phyloP scores from a whole-genome alignment of 2,113 vertebrate genomes.

The Chloroceryle aenea region DNA sequence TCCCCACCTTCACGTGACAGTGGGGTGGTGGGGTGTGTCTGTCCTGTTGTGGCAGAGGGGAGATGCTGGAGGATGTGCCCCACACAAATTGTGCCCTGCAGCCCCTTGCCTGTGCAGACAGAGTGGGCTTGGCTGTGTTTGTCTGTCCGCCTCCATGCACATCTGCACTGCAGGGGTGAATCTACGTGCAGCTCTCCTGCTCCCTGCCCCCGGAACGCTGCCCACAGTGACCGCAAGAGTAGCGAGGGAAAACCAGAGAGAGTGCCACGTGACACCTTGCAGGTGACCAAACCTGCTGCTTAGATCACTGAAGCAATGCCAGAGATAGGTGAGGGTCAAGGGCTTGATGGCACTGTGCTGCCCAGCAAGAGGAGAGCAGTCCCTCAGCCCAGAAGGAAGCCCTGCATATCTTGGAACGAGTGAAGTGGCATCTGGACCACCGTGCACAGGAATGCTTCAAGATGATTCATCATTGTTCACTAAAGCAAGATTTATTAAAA shows the following conservation, averaged over 20 bases:
- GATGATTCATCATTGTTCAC: neutral
- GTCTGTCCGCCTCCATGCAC: neutral
- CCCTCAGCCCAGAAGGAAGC: neutral
- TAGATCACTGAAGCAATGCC: neutral
- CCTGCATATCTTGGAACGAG: neutral
- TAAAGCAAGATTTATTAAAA: neutral
- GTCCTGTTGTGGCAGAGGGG: neutral
- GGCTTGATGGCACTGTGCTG: neutral
- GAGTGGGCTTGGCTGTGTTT: too few relatives aligned
- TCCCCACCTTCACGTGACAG: neutral
- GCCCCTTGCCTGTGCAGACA: too few relatives aligned
- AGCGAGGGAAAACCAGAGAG: neutral
- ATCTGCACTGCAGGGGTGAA: neutral
- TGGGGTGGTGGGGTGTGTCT: accelerated
- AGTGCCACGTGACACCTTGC: neutral
- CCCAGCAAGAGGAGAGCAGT: neutral
- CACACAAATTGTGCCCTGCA: too few relatives aligned
- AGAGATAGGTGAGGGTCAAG: neutral
- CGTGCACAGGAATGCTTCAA: neutral
- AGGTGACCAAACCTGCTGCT: neutral
- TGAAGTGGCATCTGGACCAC: neutral
- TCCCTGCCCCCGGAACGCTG: neutral
- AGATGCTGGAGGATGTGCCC: neutral
- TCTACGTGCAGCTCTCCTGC: neutral
- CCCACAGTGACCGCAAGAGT: neutral